Base-by-base conservation (phyloP, 2,888 invertebrate species). In the Clunio marinus region DNA sequence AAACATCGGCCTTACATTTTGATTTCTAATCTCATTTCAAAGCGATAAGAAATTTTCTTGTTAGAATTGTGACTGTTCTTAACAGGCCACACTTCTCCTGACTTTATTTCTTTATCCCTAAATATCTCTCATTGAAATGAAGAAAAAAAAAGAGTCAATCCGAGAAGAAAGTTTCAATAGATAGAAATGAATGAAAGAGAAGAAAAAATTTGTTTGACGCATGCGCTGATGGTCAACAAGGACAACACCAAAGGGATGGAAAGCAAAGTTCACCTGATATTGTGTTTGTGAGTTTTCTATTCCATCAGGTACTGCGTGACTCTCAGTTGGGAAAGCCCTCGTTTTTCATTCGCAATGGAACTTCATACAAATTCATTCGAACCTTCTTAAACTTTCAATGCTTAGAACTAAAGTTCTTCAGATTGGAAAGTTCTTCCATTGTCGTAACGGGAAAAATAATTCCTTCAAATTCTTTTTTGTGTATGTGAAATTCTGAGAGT, bases 271-370 rank as follows among this genome's bases (percentile, higher is more conserved):
- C 4, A 10, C 27, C 3, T 27, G 25, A 13, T 15, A 22, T 10
- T 35, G 57, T 10, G 25, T 57, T n/a, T 28, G 37, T 57, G 67
- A n/a, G 57, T 57, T 67, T 67, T 37, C 28, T 46, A 51, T 80
- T 80, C 80, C 81, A 81, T 85, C 89, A 89, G 89, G 89, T 89
- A 89, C 89, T 88, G 85, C 88, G 88, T 89, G 88, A 89, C 89
- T 89, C 88, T 89, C 88, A 89, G 86, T 82, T 71, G 77, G 77
- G 27, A 46, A 51, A 65, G 28, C 15, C n/a, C 15, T 45, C 15
- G 15, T 45, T 65, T 65, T 32, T 28, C 15, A 10, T 45, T 45
- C 45, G n/a, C n/a, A n/a, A 45, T 45, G 45, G 45, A n/a, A n/a
- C n/a, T n/a, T 45, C 10, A 45, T 15, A 45, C 45, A 45, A 45